These are phyloP conservation scores for Conchocele bisecta DNA, from an alignment of 2,888 invertebrate species.

Conservation along the genomic window DNA sequence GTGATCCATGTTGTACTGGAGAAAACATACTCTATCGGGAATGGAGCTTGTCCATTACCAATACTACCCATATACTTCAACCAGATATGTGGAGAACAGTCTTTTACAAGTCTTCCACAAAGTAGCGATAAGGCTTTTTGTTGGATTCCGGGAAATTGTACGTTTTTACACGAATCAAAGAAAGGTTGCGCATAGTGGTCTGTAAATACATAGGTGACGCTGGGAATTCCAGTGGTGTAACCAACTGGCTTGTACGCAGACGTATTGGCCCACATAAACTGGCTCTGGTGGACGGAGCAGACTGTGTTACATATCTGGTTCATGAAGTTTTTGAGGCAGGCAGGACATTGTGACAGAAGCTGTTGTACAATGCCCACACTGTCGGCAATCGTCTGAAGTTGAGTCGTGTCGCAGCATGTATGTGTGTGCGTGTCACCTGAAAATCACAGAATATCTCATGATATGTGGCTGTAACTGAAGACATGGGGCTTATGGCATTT, in stretches of 20 bases:
- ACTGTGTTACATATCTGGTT: conserved; percentile 93
- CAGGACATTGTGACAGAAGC: conserved; percentile 92
- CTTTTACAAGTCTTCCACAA: conserved; percentile 89
- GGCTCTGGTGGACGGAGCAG: conserved; percentile 90
- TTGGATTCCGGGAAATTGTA: conserved; percentile 91
- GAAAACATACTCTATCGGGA: conserved; percentile 82
- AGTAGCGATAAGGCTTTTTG: conserved; percentile 89
- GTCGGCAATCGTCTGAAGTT: conserved; percentile 73
- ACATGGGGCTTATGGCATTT: no score
- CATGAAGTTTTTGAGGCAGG: conserved; percentile 93
- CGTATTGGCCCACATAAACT: conserved; percentile 87
- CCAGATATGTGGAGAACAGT: conserved; percentile 87
- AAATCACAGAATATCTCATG: no score
- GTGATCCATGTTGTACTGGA: conserved; percentile 39
- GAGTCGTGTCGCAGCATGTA: conserved; percentile 78
- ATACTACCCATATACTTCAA: conserved; percentile 83
- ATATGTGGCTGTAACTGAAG: no score
- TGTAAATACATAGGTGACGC: conserved; percentile 88
- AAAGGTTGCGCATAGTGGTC: conserved; percentile 88
- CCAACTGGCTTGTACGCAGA: conserved; percentile 11
- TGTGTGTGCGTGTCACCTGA: conserved; percentile 51
- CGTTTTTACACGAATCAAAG: conserved; percentile 92
- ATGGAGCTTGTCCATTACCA: conserved; percentile 74
- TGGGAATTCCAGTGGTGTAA: conserved; percentile 63
- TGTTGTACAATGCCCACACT: conserved; percentile 86